Evolutionary conservation across 2,888 invertebrate species (phyloP).

Genomic region (Epistrophe eligans): DNA sequence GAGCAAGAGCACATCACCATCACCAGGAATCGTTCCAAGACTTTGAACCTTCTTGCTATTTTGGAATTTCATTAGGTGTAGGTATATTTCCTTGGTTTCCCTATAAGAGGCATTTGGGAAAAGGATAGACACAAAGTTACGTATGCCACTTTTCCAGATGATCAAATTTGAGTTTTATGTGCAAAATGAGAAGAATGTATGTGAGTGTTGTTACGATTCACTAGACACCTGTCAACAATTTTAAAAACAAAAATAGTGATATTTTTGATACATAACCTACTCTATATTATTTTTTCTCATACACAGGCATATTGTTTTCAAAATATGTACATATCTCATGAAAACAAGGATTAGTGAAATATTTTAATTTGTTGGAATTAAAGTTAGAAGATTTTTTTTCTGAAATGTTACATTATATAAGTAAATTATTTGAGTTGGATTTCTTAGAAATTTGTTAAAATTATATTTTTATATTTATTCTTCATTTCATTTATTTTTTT

Average conservation of each 20-base stretch:
- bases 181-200: constrained; percentile 30
- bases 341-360: no score
- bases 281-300: no score
- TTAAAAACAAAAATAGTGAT: background rate
- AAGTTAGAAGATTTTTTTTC: no score
- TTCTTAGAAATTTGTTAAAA: no score
- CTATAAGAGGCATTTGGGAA: background rate
- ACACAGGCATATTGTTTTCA: no score
- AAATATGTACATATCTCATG: no score
- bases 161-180: constrained; percentile 66
- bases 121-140: constrained; percentile 55
- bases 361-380: no score
- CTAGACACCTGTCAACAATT: constrained; percentile 57
- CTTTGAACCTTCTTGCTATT: constrained; percentile 9
- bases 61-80: constrained; percentile 27
- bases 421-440: no score
- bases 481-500: no score
- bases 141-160: constrained; percentile 73
- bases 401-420: no score
- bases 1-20: background rate
- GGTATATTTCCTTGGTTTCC: constrained; percentile 15
- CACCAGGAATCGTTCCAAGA: constrained; percentile 7
- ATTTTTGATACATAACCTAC: no score
- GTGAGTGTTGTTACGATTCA: constrained; percentile 62
- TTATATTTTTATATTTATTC: no score